Evolutionary conservation across 2,888 invertebrate genomes (phyloP).

Genomic region (Drosophila anomalata): DNA sequence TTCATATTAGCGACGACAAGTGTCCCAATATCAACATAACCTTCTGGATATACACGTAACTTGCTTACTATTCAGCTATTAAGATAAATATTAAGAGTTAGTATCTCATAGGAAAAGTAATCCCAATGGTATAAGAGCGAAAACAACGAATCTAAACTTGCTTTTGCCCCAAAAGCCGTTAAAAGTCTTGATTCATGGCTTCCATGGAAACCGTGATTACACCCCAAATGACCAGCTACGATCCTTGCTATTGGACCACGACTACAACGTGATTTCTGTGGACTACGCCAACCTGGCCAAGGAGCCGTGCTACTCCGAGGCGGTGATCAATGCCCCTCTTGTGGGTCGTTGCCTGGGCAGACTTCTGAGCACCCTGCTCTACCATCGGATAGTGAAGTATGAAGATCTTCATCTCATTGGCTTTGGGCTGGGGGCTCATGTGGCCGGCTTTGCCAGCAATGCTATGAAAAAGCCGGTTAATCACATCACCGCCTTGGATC

Average conservation of each 20-base stretch:
- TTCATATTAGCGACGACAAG: background rate
- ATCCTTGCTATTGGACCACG: slow-evolving; percentile 85
- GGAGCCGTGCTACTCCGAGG: slow-evolving; percentile 86
- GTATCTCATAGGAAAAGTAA: background rate
- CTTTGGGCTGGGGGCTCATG: slow-evolving; percentile 87
- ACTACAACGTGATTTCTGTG: slow-evolving; percentile 86
- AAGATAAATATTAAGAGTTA: background rate
- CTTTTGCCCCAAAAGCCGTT: slow-evolving; percentile 82
- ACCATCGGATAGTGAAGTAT: slow-evolving; percentile 81
- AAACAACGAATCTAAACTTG: background rate
- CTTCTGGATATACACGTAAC: slow-evolving; percentile 87
- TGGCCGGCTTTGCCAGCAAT: slow-evolving; percentile 85
- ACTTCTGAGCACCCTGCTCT: slow-evolving; percentile 85
- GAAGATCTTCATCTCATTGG: slow-evolving; percentile 86
- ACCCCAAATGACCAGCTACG: slow-evolving; percentile 86
- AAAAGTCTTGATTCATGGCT: slow-evolving; percentile 87
- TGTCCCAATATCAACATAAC: slow-evolving; percentile 87
- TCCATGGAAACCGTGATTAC: slow-evolving; percentile 85
- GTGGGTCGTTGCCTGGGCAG: slow-evolving; percentile 86
- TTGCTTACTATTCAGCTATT: too few relatives aligned
- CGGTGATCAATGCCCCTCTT: slow-evolving; percentile 85
- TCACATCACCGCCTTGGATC: slow-evolving; percentile 87
- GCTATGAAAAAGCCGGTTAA: slow-evolving; percentile 82
- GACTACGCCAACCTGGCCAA: slow-evolving; percentile 86
- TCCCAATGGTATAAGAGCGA: background rate